Evolutionary conservation across 2,113 vertebrate genomes (phyloP).

Genomic region (Colaptes auratus): DNA sequence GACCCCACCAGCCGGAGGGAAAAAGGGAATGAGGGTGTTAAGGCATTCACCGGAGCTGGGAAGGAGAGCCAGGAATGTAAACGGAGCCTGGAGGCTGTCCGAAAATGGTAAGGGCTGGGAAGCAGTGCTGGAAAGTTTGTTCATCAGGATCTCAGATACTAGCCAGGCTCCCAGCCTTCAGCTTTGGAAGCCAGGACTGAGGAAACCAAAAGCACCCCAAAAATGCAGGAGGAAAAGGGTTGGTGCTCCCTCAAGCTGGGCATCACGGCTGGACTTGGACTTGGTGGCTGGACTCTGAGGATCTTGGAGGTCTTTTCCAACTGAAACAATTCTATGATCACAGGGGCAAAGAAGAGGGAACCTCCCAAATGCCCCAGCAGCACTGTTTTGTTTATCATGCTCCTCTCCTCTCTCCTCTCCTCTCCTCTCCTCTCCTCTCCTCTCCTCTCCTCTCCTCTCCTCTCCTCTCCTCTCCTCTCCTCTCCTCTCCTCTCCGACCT

Average conservation of each 20-base stretch:
- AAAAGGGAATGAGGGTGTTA: neutral
- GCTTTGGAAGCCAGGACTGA: neutral
- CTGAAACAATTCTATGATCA: too few relatives aligned
- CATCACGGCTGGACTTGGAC: too few relatives aligned
- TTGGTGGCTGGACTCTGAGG: too few relatives aligned
- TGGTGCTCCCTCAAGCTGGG: neutral
- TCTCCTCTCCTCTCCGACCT: too few relatives aligned
- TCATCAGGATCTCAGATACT: neutral
- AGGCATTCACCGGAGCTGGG: neutral
- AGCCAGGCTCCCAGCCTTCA: constrained; percentile 11
- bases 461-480: too few relatives aligned
- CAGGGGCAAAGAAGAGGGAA: neutral
- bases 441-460: too few relatives aligned
- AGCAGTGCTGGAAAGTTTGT: constrained; percentile 45
- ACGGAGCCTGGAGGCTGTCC: constrained; percentile 19
- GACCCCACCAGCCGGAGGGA: neutral
- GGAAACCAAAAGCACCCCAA: too few relatives aligned
- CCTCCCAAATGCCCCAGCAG: neutral
- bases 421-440: too few relatives aligned
- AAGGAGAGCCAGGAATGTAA: constrained; percentile 66
- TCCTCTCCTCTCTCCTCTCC: neutral
- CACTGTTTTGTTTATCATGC: fast-evolving
- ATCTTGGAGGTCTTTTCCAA: too few relatives aligned
- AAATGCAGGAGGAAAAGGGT: neutral
- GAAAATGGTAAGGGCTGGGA: constrained; percentile 67